phyloP scores from a whole-genome alignment of 2,888 invertebrate species.

The Cryptops parisi region DNA sequence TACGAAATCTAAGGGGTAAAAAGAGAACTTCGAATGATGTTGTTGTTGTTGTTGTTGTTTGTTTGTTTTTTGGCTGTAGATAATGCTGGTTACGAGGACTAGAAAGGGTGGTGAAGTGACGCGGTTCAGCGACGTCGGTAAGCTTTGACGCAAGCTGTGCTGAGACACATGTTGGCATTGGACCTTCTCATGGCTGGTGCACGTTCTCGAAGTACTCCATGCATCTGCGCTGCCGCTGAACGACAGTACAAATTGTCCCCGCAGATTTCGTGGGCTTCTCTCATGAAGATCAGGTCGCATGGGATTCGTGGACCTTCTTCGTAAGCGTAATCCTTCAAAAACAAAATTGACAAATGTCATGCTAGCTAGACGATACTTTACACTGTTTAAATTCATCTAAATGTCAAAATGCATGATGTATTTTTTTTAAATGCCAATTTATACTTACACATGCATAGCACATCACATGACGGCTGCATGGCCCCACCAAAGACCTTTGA shows the following conservation, averaged over 20 bases:
- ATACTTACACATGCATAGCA: constrained; percentile 14
- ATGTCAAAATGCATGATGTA: too few species aligned
- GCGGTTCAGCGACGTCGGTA: constrained; percentile 8
- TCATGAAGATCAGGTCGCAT: constrained; percentile 12
- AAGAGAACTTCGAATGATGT: too few species aligned
- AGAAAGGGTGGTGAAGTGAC: too few species aligned
- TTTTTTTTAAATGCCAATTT: too few species aligned
- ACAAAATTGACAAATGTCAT: background rate
- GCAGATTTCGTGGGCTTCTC: constrained; percentile 12
- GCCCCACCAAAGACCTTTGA: background rate
- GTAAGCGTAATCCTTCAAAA: constrained; percentile 12
- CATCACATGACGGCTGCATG: constrained; percentile 13
- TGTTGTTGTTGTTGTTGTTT: too few species aligned
- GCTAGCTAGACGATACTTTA: too few species aligned
- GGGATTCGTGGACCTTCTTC: constrained; percentile 9
- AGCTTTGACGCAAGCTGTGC: constrained; percentile 7
- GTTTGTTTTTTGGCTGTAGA: too few species aligned
- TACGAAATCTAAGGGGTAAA: too few species aligned
- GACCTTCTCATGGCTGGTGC: constrained; percentile 3
- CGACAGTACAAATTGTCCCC: constrained; percentile 10
- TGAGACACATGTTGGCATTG: constrained; percentile 7
- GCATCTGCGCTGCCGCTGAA: constrained; percentile 12
- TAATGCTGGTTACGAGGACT: too few species aligned
- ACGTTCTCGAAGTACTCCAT: constrained; percentile 10
- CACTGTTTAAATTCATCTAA: too few species aligned